phyloP scores from a whole-genome alignment of 2,797 vertebrate genomes.

The Muscicapa comitata region DNA sequence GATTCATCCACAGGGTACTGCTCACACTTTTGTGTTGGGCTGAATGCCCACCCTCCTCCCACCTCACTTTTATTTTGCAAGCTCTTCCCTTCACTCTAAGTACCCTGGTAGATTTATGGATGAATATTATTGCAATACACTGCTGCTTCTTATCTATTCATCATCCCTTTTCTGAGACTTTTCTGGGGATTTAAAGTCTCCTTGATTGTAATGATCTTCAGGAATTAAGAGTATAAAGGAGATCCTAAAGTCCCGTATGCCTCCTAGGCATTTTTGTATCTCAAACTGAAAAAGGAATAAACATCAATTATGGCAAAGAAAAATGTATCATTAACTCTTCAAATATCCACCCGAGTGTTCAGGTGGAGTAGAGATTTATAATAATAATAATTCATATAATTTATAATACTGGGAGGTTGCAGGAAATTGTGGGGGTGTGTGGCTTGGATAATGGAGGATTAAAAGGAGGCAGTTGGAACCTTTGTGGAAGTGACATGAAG shows the following conservation, averaged over 20 bases:
- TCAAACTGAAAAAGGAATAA: conserved; percentile 2
- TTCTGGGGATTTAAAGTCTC: conserved; percentile 48
- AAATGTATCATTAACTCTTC: background rate
- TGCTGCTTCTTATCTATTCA: conserved; percentile 28
- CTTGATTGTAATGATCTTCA: conserved; percentile 56
- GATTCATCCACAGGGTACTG: background rate
- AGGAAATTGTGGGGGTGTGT: background rate
- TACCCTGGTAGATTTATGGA: background rate
- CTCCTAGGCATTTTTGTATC: conserved; percentile 2
- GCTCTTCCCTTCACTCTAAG: background rate
- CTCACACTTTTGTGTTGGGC: background rate
- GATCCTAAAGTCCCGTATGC: conserved; percentile 11
- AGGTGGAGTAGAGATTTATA: background rate
- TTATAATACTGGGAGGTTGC: background rate
- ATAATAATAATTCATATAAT: background rate
- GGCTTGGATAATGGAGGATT: background rate
- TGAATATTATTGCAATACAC: background rate
- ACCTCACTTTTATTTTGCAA: conserved; percentile 1
- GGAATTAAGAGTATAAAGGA: conserved; percentile 57
- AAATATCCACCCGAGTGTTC: background rate
- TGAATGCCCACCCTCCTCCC: background rate
- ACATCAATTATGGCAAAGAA: background rate
- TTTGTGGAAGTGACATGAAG: background rate
- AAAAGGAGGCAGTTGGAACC: background rate
- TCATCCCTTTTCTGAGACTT: conserved; percentile 39